Conservation (phyloP, 1,140 invertebrate species). For the Platyura marginata region DNA sequence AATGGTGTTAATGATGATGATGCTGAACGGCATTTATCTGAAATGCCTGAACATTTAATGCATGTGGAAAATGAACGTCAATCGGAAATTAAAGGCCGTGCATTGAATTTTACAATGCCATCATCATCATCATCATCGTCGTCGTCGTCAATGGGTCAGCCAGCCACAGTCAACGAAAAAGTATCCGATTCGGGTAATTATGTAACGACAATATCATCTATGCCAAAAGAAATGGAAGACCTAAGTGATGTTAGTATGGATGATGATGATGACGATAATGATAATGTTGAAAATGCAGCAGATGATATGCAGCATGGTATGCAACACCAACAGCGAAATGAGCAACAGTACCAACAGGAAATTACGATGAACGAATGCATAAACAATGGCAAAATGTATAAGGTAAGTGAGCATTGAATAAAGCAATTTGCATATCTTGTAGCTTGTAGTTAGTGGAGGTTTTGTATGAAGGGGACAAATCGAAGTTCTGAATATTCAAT, state of each 20-base stretch:
- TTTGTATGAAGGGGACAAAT: too few relatives aligned
- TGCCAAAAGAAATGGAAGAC: conserved; percentile 26
- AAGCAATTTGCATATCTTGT: neutral
- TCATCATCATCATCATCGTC: too few relatives aligned
- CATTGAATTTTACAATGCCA: neutral
- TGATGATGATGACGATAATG: conserved; percentile 32
- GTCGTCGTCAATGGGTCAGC: neutral
- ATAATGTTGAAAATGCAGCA: conserved; percentile 3
- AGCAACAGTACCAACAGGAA: conserved; percentile 11
- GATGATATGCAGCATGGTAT: conserved; percentile 5
- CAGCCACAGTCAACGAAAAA: neutral
- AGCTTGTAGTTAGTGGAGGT: neutral
- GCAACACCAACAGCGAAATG: conserved; percentile 7
- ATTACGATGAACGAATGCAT: conserved; percentile 20
- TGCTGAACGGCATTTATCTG: neutral
- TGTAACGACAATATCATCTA: neutral
- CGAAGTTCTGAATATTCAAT: too few relatives aligned
- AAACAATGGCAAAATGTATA: conserved; percentile 18
- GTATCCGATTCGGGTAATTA: neutral
- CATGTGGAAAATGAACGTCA: too few relatives aligned
- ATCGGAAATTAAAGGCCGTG: neutral
- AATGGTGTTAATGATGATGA: neutral
- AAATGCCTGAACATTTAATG: neutral
- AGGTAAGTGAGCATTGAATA: conserved; percentile 11
- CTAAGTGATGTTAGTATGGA: conserved; percentile 49